These are phyloP conservation scores for Microtus montanus DNA, from an alignment of 2,113 vertebrate species.

Conservation along the genomic window DNA sequence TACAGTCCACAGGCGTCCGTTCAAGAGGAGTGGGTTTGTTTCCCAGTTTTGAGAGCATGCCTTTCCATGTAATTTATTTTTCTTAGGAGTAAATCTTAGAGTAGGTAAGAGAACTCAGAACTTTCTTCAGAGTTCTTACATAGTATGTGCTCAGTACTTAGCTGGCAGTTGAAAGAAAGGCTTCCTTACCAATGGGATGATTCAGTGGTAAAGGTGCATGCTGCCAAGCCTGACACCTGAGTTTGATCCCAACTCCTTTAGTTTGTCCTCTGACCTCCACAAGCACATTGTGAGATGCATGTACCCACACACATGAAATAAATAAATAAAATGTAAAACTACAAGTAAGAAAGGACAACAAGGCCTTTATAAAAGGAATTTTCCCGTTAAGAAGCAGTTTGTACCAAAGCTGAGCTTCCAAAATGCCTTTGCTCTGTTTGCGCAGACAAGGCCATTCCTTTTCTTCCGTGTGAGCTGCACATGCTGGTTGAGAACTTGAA, in stretches of 20 bases:
- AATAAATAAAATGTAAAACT: not conserved
- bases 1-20: not conserved
- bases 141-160: slow-evolving; percentile 3
- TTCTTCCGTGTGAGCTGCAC: not conserved
- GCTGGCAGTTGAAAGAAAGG: not conserved
- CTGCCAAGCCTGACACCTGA: not conserved
- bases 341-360: not conserved
- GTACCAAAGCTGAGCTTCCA: not conserved
- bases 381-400: not conserved
- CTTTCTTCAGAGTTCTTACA: not conserved
- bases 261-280: not conserved
- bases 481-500: not conserved
- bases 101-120: slow-evolving; percentile 29
- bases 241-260: not conserved
- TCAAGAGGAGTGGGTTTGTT: not conserved
- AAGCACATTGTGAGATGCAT: not conserved
- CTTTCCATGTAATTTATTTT: not conserved
- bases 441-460: not conserved
- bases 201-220: not conserved
- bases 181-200: not conserved
- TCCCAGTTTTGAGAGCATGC: not conserved
- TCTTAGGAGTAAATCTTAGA: not conserved
- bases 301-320: not conserved
- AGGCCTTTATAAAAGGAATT: not conserved
- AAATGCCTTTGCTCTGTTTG: slow-evolving; percentile 10